Conservation (phyloP, 2,113 vertebrate species). For the Lamprotornis superbus region DNA sequence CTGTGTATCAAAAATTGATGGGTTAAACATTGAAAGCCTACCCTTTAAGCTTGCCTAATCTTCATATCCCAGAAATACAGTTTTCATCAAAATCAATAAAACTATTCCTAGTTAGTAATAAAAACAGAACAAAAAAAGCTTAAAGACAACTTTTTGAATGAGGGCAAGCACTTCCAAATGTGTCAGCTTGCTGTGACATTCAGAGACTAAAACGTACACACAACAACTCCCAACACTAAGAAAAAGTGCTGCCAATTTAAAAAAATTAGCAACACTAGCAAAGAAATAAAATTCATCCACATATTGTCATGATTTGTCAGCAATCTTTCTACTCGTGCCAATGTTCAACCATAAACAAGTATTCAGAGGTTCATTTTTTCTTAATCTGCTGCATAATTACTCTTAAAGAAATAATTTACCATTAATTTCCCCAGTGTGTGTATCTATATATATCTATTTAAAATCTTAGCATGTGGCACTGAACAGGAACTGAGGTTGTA, state of each 20-base stretch:
- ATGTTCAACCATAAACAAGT: neutral
- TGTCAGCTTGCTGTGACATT: neutral
- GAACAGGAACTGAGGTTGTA: neutral
- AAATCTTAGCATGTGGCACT: neutral
- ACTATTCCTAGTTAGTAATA: neutral
- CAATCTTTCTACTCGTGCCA: neutral
- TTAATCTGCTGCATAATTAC: neutral
- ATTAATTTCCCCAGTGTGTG: neutral
- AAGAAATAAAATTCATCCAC: neutral
- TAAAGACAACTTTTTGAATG: neutral
- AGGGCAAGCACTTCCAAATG: neutral
- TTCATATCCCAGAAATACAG: neutral
- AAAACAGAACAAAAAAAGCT: neutral
- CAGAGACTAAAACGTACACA: neutral
- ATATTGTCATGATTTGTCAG: neutral
- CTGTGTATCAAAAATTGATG: neutral
- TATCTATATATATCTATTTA: fast-evolving
- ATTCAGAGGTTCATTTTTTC: neutral
- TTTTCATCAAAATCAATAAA: neutral
- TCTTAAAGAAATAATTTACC: neutral
- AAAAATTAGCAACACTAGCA: neutral
- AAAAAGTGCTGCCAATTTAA: neutral
- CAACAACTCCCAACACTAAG: neutral
- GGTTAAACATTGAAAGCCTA: neutral
- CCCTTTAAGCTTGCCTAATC: neutral